A percentile compares a stretch with the other conserved stretches of the same genome.
Conservation (phyloP, 2,113 vertebrate species). For the Aptenodytes patagonicus region DNA sequence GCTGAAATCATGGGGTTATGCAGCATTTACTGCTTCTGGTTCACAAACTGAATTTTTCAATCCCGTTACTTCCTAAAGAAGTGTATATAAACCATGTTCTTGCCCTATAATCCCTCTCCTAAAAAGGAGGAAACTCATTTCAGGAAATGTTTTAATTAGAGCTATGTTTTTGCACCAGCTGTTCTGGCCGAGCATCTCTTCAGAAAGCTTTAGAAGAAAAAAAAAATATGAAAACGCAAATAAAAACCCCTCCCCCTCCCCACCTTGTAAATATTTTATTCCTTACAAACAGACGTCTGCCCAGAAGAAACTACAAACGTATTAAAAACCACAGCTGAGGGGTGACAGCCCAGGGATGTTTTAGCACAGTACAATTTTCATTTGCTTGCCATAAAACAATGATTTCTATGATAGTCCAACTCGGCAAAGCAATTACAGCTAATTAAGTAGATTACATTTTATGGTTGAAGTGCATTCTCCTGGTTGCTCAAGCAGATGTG, state of each 20-base stretch:
- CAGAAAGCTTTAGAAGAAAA: not conserved
- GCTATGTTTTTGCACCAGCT: not conserved
- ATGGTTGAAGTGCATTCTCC: not conserved
- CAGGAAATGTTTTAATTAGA: not conserved
- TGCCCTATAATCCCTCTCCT: not conserved
- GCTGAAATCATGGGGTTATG: not conserved
- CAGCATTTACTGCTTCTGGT: not conserved
- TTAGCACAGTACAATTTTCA: not conserved
- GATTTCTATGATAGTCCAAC: not conserved
- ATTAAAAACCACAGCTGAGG: not conserved
- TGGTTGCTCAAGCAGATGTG: not conserved
- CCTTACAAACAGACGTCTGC: not conserved
- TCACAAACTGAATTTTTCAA: not conserved
- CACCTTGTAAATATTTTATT: not conserved
- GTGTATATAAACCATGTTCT: not conserved
- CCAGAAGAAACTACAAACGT: not conserved
- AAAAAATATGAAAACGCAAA: not conserved
- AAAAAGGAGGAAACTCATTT: not conserved
- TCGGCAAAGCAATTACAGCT: not conserved
- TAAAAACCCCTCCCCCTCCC: not conserved
- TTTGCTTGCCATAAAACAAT: not conserved
- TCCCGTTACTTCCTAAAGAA: not conserved
- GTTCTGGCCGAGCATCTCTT: not conserved
- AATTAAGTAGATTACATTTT: not conserved
- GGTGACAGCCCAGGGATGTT: not conserved